These are phyloP conservation scores for Drosophila suzukii DNA, from an alignment of 1,140 invertebrate species.

Conservation along the genomic window DNA sequence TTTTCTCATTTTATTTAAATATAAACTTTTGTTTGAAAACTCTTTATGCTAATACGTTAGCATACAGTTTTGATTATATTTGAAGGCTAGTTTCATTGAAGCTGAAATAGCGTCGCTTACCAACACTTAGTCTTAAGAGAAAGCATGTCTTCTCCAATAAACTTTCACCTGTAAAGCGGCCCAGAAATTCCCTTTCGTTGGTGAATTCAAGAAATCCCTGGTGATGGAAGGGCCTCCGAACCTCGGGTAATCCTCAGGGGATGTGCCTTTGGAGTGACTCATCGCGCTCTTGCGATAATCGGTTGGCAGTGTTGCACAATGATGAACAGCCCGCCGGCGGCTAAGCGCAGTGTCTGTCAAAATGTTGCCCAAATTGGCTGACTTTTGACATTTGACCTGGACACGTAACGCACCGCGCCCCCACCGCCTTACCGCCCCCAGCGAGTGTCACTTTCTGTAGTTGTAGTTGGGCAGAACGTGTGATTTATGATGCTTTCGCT, in stretches of 20 bases:
- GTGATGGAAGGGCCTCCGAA: background rate
- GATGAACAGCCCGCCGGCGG: constrained; percentile 5
- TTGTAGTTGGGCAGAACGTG: constrained; percentile 67
- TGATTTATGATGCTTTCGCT: constrained; percentile 72
- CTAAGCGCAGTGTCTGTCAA: constrained; percentile 64
- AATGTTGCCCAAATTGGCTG: constrained; percentile 74
- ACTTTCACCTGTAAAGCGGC: background rate
- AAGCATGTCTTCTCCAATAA: too few species aligned
- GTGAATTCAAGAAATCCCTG: background rate
- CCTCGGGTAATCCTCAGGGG: background rate
- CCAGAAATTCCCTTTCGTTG: background rate
- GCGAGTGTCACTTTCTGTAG: constrained; percentile 61
- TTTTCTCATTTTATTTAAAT: background rate
- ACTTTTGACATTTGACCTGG: constrained; percentile 80
- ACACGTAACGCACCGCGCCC: constrained; percentile 59
- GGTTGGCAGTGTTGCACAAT: constrained; percentile 32
- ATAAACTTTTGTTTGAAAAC: too few species aligned
- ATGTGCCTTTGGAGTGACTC: constrained; percentile 7
- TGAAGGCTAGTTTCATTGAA: too few species aligned
- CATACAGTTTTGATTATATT: too few species aligned
- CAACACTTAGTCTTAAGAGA: too few species aligned
- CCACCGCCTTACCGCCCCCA: background rate
- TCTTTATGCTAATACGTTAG: too few species aligned
- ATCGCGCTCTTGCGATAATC: constrained; percentile 8
- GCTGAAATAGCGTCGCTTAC: too few species aligned